Conservation (phyloP, 2,113 vertebrate genomes). For the Spermophilus dauricus region DNA sequence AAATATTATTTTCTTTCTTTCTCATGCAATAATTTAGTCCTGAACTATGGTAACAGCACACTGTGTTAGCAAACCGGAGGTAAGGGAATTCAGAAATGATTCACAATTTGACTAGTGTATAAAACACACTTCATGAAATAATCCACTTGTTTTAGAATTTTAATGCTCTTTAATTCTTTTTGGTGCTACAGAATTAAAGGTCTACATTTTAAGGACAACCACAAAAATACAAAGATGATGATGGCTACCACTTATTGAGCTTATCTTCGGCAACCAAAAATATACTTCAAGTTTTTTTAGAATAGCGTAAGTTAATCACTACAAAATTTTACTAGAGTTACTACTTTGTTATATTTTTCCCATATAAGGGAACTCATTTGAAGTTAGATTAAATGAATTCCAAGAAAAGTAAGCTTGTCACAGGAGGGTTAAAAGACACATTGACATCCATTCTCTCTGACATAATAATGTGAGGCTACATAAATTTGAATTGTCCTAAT, state of each 20-base stretch:
- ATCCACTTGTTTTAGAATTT: neutral
- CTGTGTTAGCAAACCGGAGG: conserved; percentile 16
- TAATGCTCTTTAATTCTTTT: conserved; percentile 21
- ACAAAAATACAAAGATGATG: neutral
- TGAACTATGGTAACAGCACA: conserved; percentile 52
- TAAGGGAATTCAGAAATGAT: conserved; percentile 46
- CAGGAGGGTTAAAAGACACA: neutral
- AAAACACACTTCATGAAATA: neutral
- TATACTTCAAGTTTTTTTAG: neutral
- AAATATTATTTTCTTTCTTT: conserved; percentile 76
- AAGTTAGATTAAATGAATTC: neutral
- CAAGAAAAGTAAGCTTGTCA: neutral
- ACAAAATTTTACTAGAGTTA: neutral
- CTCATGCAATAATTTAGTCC: conserved; percentile 70
- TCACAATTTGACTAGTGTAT: neutral
- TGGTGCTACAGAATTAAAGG: neutral
- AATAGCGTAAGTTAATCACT: neutral
- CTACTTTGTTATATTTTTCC: neutral
- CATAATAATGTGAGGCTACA: neutral
- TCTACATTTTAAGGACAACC: neutral
- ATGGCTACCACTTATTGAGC: neutral
- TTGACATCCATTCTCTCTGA: neutral
- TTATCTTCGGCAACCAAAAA: neutral
- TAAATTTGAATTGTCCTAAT: neutral
- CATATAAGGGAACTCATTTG: neutral